Conservation (phyloP, 2,113 vertebrate genomes). For the Zosterops pallidus region DNA sequence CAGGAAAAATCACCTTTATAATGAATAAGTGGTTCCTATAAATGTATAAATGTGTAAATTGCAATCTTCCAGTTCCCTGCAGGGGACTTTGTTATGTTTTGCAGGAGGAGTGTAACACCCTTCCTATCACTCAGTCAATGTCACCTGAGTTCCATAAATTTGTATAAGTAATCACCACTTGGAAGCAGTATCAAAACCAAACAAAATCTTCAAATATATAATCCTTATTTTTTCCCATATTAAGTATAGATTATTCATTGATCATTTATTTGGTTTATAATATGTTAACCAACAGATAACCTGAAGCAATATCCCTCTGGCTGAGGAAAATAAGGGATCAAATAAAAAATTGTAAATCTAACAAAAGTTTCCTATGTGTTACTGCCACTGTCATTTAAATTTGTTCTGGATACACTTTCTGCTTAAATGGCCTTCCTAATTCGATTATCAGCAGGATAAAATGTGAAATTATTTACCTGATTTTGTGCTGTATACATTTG, state of each 20-base stretch:
- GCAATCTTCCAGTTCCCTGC: neutral
- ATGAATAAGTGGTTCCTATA: neutral
- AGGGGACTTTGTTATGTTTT: neutral
- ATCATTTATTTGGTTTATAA: neutral
- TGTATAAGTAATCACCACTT: neutral
- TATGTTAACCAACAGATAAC: neutral
- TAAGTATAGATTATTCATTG: neutral
- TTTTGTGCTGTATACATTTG: neutral
- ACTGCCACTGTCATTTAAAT: neutral
- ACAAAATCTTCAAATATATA: neutral
- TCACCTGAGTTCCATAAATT: neutral
- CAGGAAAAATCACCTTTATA: neutral
- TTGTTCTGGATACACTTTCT: neutral
- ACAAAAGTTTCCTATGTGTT: neutral
- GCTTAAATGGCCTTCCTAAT: neutral
- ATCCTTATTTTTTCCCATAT: neutral
- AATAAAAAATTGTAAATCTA: neutral
- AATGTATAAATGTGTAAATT: neutral
- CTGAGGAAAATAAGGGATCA: neutral
- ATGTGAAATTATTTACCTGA: neutral
- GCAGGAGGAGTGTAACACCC: neutral
- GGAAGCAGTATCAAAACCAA: neutral
- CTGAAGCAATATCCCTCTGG: neutral
- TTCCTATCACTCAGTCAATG: neutral
- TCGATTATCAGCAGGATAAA: neutral